Base-by-base conservation (phyloP, 2,888 invertebrate species). In the Parnassius glacialis region DNA sequence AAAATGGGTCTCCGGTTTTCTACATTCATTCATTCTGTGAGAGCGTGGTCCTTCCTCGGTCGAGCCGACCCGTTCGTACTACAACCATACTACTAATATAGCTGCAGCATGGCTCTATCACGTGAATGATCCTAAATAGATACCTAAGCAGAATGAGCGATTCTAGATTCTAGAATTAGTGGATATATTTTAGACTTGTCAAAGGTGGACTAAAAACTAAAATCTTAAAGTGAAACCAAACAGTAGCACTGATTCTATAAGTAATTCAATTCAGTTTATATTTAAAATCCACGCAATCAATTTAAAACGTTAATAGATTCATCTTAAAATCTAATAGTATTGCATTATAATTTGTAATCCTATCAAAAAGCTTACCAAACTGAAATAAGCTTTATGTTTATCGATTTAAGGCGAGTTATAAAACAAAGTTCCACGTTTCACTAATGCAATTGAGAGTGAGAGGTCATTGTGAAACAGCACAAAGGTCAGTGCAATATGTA, bases 401-500 rank as follows among this genome's bases (percentile, higher is more conserved):
- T 51, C 9, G 9, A 5, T 34, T 42, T 60, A 55, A 60, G 53
- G 47, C 48, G 10, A 48, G 20, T 12, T 42, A 41, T 2, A 44
- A 2, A 25, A 16, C 44, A 42, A 54, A 20, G 45, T 48, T 41
- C 1, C 52, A 25, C 51, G 44, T 57, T 74, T 72, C 68, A 66
- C 66, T 72, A 72, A 71, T 70, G 64, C 65, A 71, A 71, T 70
- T 61, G 2, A 66, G 67, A 78, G 79, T 75, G 76, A 81, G 73
- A 74, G 82, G 83, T 78, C 76, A 79, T 82, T 82, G 74, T 72
- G 79, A 74, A 82, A 83, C 72, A 66, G 65, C 65, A 57, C 57
- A 84, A 83, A 84, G 84, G 83, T 82, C 80, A 81, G 70, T 61
- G 64, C 67, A 66, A 61, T 57, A 57, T 64, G 57, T 61, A 60